These are phyloP conservation scores for Lytechinus pictus DNA, from an alignment of 35 echinoderm and acorn worm species.

Conservation along the genomic window DNA sequence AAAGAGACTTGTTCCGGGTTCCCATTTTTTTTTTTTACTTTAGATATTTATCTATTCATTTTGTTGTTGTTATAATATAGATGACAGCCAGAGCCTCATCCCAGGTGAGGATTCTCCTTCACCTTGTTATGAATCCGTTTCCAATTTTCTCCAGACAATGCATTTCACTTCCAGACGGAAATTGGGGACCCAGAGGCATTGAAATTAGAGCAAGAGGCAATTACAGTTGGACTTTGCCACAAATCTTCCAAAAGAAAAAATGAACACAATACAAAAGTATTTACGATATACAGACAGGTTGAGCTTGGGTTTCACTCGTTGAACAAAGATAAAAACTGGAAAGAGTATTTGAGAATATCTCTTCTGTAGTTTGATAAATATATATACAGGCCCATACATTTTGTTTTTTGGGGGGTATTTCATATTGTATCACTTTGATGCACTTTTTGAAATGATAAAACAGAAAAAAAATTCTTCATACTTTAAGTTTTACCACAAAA, in stretches of 20 bases:
- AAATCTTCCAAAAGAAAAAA: neutral
- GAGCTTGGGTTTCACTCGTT: neutral
- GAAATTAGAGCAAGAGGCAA: neutral
- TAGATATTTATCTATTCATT: too few species aligned
- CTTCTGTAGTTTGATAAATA: neutral
- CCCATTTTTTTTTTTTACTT: too few species aligned
- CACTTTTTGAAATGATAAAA: too few species aligned
- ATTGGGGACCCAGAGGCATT: neutral
- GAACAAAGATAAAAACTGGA: neutral
- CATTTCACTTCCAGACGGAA: neutral
- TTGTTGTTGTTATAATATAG: too few species aligned
- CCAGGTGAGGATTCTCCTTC: neutral
- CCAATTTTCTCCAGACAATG: constrained; percentile 18
- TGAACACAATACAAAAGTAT: neutral
- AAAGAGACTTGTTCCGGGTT: too few species aligned
- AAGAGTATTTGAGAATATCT: neutral
- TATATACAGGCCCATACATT: too few species aligned
- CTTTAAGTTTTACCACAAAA: neutral
- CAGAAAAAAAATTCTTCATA: neutral
- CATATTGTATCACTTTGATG: too few species aligned
- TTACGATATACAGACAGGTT: neutral
- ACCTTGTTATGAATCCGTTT: neutral
- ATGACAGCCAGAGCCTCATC: too few species aligned
- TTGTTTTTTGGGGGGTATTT: too few species aligned
- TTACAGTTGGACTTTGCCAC: neutral